Evolutionary conservation across 2,113 vertebrate genomes (phyloP).

Genomic region (Mirounga angustirostris): DNA sequence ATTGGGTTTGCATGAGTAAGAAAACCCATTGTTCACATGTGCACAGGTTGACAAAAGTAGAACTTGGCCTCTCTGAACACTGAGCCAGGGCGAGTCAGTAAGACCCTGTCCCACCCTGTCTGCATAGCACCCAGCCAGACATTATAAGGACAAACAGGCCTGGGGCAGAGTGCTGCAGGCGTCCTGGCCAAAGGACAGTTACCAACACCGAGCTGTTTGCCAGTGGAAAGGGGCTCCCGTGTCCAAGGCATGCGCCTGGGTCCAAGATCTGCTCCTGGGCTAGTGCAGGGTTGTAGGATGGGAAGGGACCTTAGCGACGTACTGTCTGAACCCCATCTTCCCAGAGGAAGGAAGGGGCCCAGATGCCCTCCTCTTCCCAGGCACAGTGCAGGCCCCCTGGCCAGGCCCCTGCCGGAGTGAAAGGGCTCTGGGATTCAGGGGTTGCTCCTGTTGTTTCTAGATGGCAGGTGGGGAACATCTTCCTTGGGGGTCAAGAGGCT

Average conservation of each 20-base stretch:
- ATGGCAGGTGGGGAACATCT: not conserved
- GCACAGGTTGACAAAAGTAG: constrained; percentile 57
- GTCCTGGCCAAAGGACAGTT: not conserved
- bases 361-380: not conserved
- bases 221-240: not conserved
- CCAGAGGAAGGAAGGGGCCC: not conserved
- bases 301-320: not conserved
- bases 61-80: not conserved
- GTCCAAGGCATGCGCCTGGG: not conserved
- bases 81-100: not conserved
- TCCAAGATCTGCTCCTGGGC: not conserved
- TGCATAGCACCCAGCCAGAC: not conserved
- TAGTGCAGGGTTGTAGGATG: not conserved
- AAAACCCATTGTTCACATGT: constrained; percentile 56
- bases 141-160: not conserved
- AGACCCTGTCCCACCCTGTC: not conserved
- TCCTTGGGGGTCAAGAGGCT: not conserved
- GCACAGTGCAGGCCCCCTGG: not conserved
- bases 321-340: not conserved
- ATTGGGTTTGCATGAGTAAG: constrained; percentile 61
- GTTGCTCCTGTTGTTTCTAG: not conserved
- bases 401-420: not conserved
- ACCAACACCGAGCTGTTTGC: not conserved
- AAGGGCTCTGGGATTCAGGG: not conserved
- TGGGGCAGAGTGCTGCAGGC: not conserved